Base-by-base conservation (phyloP, 1,140 invertebrate genomes). In the Matsumurasca onukii region DNA sequence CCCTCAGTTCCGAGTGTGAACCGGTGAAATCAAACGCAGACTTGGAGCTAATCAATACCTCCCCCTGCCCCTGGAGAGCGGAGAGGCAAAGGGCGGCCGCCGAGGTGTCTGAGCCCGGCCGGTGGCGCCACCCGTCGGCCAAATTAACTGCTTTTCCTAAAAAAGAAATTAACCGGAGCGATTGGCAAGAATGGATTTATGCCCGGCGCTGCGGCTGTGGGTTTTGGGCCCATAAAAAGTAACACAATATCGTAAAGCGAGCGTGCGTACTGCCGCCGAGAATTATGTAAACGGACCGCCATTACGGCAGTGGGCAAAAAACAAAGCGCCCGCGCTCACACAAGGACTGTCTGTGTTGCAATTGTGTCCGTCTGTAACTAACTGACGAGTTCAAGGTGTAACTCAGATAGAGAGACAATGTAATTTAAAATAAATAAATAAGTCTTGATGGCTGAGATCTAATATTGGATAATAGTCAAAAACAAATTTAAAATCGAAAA, bases 61-160 rank as follows among this genome's bases (percentile, higher is more conserved):
- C n/a, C n/a, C n/a, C n/a, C n/a, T n/a, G n/a, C n/a, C 5, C 15
- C 25, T 27, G 55, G 55, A 39, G 34, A 17, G 34, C 17, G 34
- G 5, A 39, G 34, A 39, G 34, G 5, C 34, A 39, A 17, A 39
- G 34, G 34, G 34, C 34, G 17, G 5, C 17, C 34, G 29, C 39
- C 34, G 27, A 65, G 62, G 62, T 65, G 62, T 65, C 62, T 65
- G 62, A 27, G 24, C 62, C 15, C 24, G n/a, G n/a, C n/a, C n/a
- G n/a, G n/a, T 65, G 62, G 62, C 62, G 62, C 62, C 62, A 45
- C 62, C 62, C 24, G 20, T 5, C 34, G 62, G 24, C 22, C 62
- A 65, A 65, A 65, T 65, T 65, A 65, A 65, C 62, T 65, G 62
- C 48, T 65, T 65, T 65, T 65, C 62, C 62, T 65, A 65, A 65